Evolutionary conservation across 2,113 vertebrate genomes (phyloP).

Genomic region (Epinephelus lanceolatus): DNA sequence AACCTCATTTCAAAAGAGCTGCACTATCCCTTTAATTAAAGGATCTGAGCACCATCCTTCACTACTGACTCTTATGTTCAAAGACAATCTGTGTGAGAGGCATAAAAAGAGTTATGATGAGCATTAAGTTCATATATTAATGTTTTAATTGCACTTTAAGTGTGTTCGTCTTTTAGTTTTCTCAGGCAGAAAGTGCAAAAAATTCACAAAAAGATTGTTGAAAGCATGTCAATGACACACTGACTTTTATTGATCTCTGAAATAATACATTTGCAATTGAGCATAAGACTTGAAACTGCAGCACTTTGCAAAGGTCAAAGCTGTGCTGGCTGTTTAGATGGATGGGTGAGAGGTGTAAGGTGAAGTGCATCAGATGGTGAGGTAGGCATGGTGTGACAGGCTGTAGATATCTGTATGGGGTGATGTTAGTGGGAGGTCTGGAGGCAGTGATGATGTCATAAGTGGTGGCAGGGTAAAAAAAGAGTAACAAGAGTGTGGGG

Average conservation of each 20-base stretch:
- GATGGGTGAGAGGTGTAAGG: slow-evolving; percentile 48
- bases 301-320: slow-evolving; percentile 32
- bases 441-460: slow-evolving; percentile 75
- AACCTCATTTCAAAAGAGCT: no score
- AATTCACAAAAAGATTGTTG: neutral
- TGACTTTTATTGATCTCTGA: neutral
- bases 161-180: neutral
- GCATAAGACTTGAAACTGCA: slow-evolving; percentile 12
- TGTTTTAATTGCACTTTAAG: neutral
- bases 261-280: neutral
- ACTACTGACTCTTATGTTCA: neutral
- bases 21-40: no score
- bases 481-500: slow-evolving; percentile 44
- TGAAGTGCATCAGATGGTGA: slow-evolving; percentile 27
- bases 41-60: neutral
- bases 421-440: slow-evolving; percentile 58
- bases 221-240: neutral
- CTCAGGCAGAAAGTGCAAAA: neutral
- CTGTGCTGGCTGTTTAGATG: slow-evolving; percentile 16
- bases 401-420: slow-evolving; percentile 53
- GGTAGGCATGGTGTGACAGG: slow-evolving; percentile 51
- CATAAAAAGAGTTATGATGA: neutral
- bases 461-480: slow-evolving; percentile 35
- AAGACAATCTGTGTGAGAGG: neutral
- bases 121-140: neutral